Conservation (phyloP, 2,113 vertebrate genomes). For the Caloenas nicobarica region DNA sequence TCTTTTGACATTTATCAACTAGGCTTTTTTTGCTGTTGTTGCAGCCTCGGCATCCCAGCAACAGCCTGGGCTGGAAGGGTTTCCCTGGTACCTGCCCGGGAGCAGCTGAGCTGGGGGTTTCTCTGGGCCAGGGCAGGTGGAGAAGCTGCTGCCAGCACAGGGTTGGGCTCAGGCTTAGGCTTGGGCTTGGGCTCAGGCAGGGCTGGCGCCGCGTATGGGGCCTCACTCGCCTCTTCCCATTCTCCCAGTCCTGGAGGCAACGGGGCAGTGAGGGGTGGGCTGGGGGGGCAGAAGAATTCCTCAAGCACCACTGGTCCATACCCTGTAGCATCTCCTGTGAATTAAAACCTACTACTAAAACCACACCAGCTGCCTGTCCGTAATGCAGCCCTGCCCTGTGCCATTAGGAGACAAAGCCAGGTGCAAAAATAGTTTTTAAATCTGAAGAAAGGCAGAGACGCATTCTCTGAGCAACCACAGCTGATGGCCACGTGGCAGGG, state of each 20-base stretch:
- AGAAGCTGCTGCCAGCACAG: neutral
- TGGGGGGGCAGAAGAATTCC: neutral
- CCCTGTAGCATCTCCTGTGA: neutral
- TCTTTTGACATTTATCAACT: conserved; percentile 92
- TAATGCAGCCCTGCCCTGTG: fast-evolving
- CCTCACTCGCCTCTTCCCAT: neutral
- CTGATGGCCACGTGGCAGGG: fast-evolving
- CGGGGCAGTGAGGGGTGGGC: neutral
- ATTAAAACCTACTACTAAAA: neutral
- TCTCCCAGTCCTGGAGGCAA: neutral
- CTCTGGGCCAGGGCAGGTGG: neutral
- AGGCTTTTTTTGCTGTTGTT: conserved; percentile 68
- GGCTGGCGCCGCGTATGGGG: neutral
- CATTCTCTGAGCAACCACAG: fast-evolving
- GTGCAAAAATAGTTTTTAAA: neutral
- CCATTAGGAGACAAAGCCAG: neutral
- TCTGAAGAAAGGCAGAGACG: neutral
- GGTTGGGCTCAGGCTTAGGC: neutral
- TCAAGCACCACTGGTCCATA: neutral
- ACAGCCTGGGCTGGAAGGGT: neutral
- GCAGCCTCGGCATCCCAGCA: conserved; percentile 1
- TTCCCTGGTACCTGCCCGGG: conserved; percentile 23
- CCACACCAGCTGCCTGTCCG: neutral
- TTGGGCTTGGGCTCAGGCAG: too few species aligned
- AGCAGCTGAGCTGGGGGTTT: neutral